A percentile compares a stretch with the other conserved stretches of the same genome.
Evolutionary conservation across 2,888 invertebrate genomes (phyloP).

Genomic region (Protula sp.): DNA sequence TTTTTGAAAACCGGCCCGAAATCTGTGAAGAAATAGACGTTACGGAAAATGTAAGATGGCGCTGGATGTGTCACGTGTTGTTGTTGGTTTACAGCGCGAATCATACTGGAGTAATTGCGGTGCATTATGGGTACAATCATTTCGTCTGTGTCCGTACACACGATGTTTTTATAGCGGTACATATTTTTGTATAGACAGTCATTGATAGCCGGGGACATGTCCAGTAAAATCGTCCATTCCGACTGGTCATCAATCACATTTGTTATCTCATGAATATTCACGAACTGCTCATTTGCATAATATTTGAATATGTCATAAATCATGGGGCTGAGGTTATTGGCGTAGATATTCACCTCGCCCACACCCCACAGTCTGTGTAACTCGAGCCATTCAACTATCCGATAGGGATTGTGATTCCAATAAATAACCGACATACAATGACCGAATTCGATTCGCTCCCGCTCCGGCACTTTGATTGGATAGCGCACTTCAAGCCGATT

Average conservation of each 20-base stretch:
- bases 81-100: slow-evolving; percentile 3
- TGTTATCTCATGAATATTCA: slow-evolving; percentile 5
- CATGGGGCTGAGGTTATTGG: slow-evolving; percentile 2
- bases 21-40: slow-evolving; percentile 21
- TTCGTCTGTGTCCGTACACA: slow-evolving; percentile 19
- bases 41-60: slow-evolving; percentile 16
- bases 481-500: slow-evolving; percentile 8
- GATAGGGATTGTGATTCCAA: slow-evolving; percentile 13
- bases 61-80: neutral
- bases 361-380: slow-evolving; percentile 16
- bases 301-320: slow-evolving; percentile 2
- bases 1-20: slow-evolving; percentile 6
- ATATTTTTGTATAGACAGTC: slow-evolving; percentile 21
- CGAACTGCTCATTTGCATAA: slow-evolving; percentile 11
- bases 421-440: slow-evolving; percentile 21
- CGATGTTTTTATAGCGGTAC: slow-evolving; percentile 12
- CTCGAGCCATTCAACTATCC: slow-evolving; percentile 20
- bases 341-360: slow-evolving; percentile 16
- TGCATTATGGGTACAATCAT: slow-evolving; percentile 14
- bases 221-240: slow-evolving; percentile 13
- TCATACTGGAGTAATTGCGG: slow-evolving; percentile 7
- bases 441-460: slow-evolving; percentile 12
- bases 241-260: neutral
- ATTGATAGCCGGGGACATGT: slow-evolving; percentile 21
- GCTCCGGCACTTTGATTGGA: slow-evolving; percentile 4